phyloP scores from a whole-genome alignment of 23 tunicate genomes.

The Ciona savignyi region DNA sequence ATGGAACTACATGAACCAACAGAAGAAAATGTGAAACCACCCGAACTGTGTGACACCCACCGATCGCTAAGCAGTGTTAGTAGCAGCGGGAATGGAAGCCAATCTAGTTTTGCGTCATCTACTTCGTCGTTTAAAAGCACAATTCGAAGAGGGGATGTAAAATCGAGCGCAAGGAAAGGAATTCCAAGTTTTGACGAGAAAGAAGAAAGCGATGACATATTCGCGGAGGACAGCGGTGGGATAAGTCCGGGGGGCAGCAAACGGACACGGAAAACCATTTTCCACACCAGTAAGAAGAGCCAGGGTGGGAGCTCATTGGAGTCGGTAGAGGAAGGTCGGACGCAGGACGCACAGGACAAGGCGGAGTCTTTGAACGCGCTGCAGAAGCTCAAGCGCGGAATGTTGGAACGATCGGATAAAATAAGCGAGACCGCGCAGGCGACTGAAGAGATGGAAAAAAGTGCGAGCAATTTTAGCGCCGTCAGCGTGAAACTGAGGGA shows the following conservation, averaged over 20 bases:
- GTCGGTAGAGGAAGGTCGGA: not conserved
- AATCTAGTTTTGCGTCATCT: too few relatives aligned
- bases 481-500: slow-evolving; percentile 49
- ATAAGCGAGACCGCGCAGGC: slow-evolving; percentile 31
- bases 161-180: not conserved
- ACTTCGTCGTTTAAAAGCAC: slow-evolving; percentile 5
- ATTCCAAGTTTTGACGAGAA: slow-evolving; percentile 15
- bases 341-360: slow-evolving; percentile 18
- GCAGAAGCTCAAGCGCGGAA: slow-evolving; percentile 19
- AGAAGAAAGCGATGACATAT: slow-evolving; percentile 9
- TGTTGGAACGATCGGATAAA: slow-evolving; percentile 43
- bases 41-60: slow-evolving; percentile 11
- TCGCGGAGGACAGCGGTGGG: not conserved
- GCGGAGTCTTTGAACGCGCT: not conserved
- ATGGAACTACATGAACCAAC: slow-evolving; percentile 53
- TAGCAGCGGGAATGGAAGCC: slow-evolving; percentile 7
- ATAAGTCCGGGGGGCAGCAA: not conserved
- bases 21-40: slow-evolving; percentile 4
- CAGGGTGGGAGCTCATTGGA: not conserved
- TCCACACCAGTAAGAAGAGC: slow-evolving; percentile 2
- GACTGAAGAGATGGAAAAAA: slow-evolving; percentile 52
- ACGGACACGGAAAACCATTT: not conserved
- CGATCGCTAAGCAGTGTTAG: slow-evolving; percentile 16
- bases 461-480: slow-evolving; percentile 52
- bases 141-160: slow-evolving; percentile 24